Percentiles rank a stretch among this genome's conserved stretches.
These are phyloP conservation scores for Pachliopta kotzebuea DNA, from an alignment of 2,888 invertebrate genomes.

Conservation along the genomic window DNA sequence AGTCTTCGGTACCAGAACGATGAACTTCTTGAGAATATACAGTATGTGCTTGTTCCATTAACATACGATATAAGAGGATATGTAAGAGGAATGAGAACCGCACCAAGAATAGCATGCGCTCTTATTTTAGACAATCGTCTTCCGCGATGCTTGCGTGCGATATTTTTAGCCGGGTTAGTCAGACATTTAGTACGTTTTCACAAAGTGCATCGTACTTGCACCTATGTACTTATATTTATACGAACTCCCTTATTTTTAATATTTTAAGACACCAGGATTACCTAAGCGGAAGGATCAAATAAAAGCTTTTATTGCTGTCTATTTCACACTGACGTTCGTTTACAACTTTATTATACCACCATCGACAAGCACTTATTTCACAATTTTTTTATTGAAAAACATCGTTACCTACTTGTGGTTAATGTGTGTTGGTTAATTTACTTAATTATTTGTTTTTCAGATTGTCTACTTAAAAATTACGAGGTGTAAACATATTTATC, in stretches of 20 bases:
- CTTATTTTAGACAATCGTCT: constrained; percentile 39
- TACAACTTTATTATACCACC: too few species aligned
- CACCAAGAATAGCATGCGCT: constrained; percentile 33
- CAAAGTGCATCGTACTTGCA: constrained; percentile 63
- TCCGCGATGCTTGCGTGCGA: constrained; percentile 40
- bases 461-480: too few species aligned
- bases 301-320: not conserved
- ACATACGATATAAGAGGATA: not conserved
- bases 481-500: too few species aligned
- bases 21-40: too few species aligned
- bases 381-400: too few species aligned
- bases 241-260: not conserved
- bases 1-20: too few species aligned
- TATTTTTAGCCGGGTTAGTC: constrained; percentile 43
- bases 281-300: not conserved
- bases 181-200: constrained; percentile 41
- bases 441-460: too few species aligned
- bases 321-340: not conserved
- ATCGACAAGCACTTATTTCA: too few species aligned
- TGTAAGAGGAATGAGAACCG: constrained; percentile 13
- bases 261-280: not conserved
- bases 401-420: too few species aligned
- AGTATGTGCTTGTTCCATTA: too few species aligned
- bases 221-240: constrained; percentile 1
- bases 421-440: too few species aligned